Conservation (phyloP, 2,888 invertebrate species). For the Pandemis heparana region DNA sequence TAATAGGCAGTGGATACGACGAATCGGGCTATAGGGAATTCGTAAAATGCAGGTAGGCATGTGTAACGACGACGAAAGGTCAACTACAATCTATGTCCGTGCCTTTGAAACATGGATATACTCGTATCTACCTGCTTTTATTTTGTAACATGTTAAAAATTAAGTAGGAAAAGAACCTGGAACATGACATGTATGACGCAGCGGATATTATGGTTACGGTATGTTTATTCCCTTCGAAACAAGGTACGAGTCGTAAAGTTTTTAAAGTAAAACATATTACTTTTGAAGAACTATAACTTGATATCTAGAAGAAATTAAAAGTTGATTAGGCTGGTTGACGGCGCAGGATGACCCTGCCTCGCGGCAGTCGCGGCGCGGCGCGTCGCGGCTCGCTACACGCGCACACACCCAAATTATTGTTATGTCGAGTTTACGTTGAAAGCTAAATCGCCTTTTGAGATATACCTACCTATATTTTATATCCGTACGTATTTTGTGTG, state of each 20-base stretch:
- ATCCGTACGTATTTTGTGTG: conserved; percentile 31
- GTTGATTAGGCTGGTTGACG: conserved; percentile 11
- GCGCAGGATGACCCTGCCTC: conserved; percentile 10
- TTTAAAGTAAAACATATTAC: neutral
- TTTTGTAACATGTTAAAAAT: conserved; percentile 3
- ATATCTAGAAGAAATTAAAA: too few relatives aligned
- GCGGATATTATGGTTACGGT: neutral
- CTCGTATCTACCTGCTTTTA: neutral
- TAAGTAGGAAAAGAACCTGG: neutral
- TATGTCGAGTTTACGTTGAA: conserved; percentile 30
- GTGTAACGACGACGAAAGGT: conserved; percentile 15
- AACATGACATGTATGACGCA: conserved; percentile 1
- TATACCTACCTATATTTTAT: conserved; percentile 25
- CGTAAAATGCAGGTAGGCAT: conserved; percentile 12
- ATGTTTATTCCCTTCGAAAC: too few relatives aligned
- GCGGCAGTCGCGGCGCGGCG: neutral
- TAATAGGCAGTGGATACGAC: conserved; percentile 15
- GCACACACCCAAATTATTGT: conserved; percentile 11
- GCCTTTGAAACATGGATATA: neutral
- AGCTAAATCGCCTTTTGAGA: conserved; percentile 24
- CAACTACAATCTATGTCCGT: neutral
- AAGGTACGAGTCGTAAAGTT: too few relatives aligned
- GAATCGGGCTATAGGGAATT: conserved; percentile 6
- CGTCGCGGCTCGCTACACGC: neutral
- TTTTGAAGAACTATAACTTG: neutral